Base-by-base conservation (phyloP, 2,888 invertebrate species). In the Dysmachus trigonus region DNA sequence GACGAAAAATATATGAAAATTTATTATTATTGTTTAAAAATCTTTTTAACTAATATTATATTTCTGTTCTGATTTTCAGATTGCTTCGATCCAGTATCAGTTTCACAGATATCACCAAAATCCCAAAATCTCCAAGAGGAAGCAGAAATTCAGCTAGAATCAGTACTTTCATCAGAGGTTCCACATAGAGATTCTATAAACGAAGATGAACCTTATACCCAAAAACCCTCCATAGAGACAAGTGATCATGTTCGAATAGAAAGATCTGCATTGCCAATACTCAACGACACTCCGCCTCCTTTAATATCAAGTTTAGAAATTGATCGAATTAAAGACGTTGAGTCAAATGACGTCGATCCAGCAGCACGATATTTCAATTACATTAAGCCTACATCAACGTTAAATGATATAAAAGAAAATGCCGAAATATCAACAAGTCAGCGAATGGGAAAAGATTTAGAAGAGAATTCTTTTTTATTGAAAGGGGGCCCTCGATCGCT, bases 91-190 rank as follows among this genome's bases (percentile, higher is more conserved):
- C 76, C 85, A 30, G 35, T 89, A 22, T 93, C 94, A 72, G 94
- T 95, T 92, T 95, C 95, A 1, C 95, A 95, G 90, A 93, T 95
- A 87, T 95, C 95, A 88, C 95, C 95, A 88, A 95, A 95, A 90
- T 95, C 95, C 0, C 93, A 91, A 3, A 90, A 87, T 15, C 77
- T 77, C 10, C 87, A 87, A 27, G 85, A 87, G 3, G 38, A 72
- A 13, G 22, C 83, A 77, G 85, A 86, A 73, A 10, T 33, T 10
- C 77, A 51, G 15, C 15, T 81, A 4, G 85, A 87, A 71, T 71
- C 85, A 62, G 83, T 79, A 2, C 82, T 72, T 30, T 84, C 79
- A 51, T 71, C 76, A n/a, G 13, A 81, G 62, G 13, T 62, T 33
- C 53, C 51, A 13, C 18, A 33, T 18, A 62, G 31, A 8, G 31